A percentile compares a stretch with the other conserved stretches of the same genome.
Evolutionary conservation across 2,888 invertebrate genomes (phyloP).

Genomic region (Sphaerophoria taeniata): DNA sequence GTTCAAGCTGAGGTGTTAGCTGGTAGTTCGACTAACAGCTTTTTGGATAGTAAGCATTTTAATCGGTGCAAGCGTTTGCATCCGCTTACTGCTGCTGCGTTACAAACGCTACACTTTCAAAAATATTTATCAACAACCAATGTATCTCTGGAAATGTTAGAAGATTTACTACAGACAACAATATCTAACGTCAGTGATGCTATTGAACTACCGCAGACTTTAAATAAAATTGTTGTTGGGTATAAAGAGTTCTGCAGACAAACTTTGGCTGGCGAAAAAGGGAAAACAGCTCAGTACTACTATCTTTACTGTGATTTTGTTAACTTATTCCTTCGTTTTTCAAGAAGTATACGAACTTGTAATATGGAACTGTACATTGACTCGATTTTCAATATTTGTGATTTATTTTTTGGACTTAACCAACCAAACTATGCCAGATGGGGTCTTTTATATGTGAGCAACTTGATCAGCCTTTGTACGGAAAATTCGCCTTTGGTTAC

Average conservation of each 20-base stretch:
- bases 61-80: neutral
- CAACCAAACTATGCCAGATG: slow-evolving; percentile 31
- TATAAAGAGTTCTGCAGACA: neutral
- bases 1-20: neutral
- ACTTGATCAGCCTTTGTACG: slow-evolving; percentile 8
- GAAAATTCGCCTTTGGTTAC: neutral
- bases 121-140: neutral
- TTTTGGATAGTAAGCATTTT: neutral
- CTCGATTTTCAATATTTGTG: neutral
- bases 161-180: neutral
- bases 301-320: too few relatives aligned
- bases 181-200: too few relatives aligned
- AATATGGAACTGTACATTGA: neutral
- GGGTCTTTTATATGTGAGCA: slow-evolving; percentile 3
- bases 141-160: neutral
- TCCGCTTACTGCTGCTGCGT: neutral
- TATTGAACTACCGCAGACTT: neutral
- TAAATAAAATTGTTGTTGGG: neutral
- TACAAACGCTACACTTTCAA: slow-evolving; percentile 3
- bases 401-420: slow-evolving; percentile 10
- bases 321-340: neutral
- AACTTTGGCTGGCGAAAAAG: neutral
- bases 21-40: neutral
- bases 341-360: slow-evolving; percentile 10
- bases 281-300: neutral